These are phyloP conservation scores for Dysmachus trigonus DNA, from an alignment of 2,888 invertebrate genomes.

Conservation along the genomic window DNA sequence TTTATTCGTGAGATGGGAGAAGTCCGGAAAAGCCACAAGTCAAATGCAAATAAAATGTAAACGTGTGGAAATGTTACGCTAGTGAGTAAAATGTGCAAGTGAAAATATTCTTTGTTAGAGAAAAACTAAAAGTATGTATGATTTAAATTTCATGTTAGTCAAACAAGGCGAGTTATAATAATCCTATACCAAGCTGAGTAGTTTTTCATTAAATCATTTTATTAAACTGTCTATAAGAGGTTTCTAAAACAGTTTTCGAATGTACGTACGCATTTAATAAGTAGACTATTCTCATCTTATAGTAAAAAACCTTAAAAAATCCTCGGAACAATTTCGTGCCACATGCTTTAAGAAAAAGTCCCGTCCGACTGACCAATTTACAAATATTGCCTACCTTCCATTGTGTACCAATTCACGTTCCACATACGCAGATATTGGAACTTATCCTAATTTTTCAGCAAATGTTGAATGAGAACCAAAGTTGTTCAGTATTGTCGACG, in stretches of 20 bases:
- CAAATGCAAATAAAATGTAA: not conserved
- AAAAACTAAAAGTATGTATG: not conserved
- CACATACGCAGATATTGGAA: not conserved
- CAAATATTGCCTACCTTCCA: not conserved
- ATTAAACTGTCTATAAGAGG: not conserved
- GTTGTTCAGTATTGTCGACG: not conserved
- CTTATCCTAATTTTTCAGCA: not conserved
- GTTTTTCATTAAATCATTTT: not conserved
- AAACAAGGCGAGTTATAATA: no score
- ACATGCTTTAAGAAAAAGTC: not conserved
- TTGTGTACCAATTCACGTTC: not conserved
- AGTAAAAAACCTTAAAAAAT: not conserved
- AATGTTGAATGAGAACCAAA: not conserved
- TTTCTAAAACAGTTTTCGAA: not conserved
- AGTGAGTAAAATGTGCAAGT: not conserved
- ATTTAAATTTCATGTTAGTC: no score
- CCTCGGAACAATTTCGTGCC: not conserved
- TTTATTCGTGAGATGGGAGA: not conserved
- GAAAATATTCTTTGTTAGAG: no score
- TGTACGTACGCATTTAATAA: not conserved
- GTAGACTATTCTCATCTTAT: not conserved
- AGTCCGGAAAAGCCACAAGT: not conserved
- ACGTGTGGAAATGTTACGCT: not conserved
- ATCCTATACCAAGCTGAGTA: not conserved
- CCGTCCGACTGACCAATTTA: constrained; percentile 29